Evolutionary conservation across 2,888 invertebrate genomes (phyloP), one percentile per base, ranked within the genome.

Genomic region (Norana najaformis): DNA sequence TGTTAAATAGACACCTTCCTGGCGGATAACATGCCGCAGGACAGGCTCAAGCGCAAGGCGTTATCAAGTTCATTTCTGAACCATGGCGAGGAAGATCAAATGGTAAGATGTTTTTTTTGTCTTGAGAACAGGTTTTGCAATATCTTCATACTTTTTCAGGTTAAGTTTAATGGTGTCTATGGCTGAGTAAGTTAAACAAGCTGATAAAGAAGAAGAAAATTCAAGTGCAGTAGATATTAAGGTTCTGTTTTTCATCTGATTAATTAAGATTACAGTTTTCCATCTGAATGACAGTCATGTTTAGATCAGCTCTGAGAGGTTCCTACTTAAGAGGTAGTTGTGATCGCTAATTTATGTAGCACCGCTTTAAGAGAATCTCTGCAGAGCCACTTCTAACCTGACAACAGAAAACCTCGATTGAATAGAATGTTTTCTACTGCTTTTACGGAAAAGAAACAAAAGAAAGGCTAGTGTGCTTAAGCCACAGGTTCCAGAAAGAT

Each of bases 51-150:
- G 16, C 85, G 37, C 34, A 85, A 85, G 85, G 35, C 85, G 20
- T 0, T 37, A 20, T 36, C 85, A 23, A 85, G 85, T 85, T 85
- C 85, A 36, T 36, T 38, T 83, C 83, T 89, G 37, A 89, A 89
- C 89, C 39, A 89, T 39, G 89, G 83, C 30, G 39, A 82, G 13
- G 89, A 89, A 89, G 89, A 89, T 38, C 89, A 83, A 89, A 89
- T 89, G 89, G 89, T 89, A 89, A 38, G 20, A 41, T 41, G 41
- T 41, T 18, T 35, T 14, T 41, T 18, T 35, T 14, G 4, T 41
- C 20, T 2, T 18, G n/a, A n/a, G 88, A 39, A 36, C 14, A n/a
- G 30, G 53, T 89, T 89, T 47, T 89, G 34, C 20, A n/a, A 20
- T 38, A 53, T 69, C n/a, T 41, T 41, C 14, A 1, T 41, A 16